Evolutionary conservation across 2,797 vertebrate genomes (phyloP).

Genomic region (Balearica regulorum): DNA sequence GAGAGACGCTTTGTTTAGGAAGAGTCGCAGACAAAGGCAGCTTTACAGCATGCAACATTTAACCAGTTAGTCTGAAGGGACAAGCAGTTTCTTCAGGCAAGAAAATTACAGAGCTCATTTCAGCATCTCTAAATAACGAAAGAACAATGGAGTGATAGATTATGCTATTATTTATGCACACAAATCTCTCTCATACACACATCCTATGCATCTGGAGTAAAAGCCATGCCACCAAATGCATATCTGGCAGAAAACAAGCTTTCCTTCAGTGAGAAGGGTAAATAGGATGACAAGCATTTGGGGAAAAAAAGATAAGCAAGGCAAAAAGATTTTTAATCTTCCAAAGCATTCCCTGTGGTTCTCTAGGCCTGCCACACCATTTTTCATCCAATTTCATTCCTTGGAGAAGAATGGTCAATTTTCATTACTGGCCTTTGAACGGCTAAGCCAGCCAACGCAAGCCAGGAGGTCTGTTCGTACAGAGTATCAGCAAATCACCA

Average conservation of each 20-base stretch:
- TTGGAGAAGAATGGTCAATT: background rate
- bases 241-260: slow-evolving; percentile 6
- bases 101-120: slow-evolving; percentile 63
- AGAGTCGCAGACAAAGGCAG: slow-evolving; percentile 2
- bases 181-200: slow-evolving; percentile 24
- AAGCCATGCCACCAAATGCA: background rate
- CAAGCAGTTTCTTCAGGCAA: slow-evolving; percentile 54
- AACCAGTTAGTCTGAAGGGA: slow-evolving; percentile 27
- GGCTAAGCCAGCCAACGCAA: background rate
- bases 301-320: background rate
- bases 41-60: background rate
- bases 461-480: background rate
- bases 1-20: slow-evolving; percentile 25
- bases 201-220: slow-evolving; percentile 18
- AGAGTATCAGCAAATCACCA: background rate
- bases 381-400: background rate
- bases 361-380: background rate
- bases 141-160: slow-evolving; percentile 32
- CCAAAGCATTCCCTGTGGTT: background rate
- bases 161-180: slow-evolving; percentile 15
- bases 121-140: slow-evolving; percentile 22
- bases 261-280: background rate
- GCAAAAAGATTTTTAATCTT: slow-evolving; percentile 1
- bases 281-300: background rate
- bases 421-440: background rate